Conservation (phyloP, 2,113 vertebrate genomes). For the Cardinalis cardinalis region DNA sequence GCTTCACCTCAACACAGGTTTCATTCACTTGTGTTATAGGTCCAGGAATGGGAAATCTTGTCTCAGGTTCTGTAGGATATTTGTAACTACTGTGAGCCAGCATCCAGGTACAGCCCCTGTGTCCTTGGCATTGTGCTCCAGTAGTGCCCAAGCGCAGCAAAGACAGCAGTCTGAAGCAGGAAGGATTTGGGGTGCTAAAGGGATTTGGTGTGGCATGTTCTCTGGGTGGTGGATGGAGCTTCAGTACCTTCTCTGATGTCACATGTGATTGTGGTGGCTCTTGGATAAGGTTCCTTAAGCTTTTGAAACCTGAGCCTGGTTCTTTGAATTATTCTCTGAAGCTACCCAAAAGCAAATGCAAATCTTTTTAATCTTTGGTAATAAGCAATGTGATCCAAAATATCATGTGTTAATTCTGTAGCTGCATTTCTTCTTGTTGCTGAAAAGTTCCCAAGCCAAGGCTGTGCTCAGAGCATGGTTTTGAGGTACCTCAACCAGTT, state of each 20-base stretch:
- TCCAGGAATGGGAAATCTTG: not conserved
- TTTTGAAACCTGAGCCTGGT: not conserved
- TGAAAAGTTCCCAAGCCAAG: not conserved
- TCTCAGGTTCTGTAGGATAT: not conserved
- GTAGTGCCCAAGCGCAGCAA: accelerated
- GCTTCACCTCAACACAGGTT: not conserved
- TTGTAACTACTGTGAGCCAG: not conserved
- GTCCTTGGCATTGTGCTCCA: accelerated
- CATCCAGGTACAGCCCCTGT: accelerated
- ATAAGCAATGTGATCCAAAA: not conserved
- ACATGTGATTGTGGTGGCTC: accelerated
- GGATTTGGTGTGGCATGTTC: not conserved
- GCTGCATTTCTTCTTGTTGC: not conserved
- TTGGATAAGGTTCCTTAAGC: not conserved
- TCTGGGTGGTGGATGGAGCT: not conserved
- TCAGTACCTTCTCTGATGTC: not conserved
- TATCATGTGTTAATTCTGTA: accelerated
- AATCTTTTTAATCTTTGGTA: not conserved
- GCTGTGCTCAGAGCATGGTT: not conserved
- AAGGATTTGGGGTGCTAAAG: not conserved
- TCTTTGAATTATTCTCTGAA: not conserved
- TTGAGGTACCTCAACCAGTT: not conserved
- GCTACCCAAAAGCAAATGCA: not conserved
- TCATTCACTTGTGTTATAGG: not conserved
- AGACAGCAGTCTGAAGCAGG: not conserved